phyloP scores from a whole-genome alignment of 2,113 vertebrate species.

The Tauraco erythrolophus region DNA sequence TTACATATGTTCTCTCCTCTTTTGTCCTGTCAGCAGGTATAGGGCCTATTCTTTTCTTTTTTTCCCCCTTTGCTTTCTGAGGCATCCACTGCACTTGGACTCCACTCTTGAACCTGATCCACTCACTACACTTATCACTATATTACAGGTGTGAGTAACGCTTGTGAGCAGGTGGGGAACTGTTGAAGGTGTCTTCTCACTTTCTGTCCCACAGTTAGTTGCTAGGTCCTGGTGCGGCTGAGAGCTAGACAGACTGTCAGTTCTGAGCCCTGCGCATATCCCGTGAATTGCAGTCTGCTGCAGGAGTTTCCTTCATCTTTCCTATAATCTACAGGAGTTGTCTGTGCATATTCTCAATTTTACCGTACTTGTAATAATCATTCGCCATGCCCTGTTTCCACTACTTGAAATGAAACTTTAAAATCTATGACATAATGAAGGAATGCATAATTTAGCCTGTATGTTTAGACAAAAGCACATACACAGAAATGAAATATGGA shows the following conservation, averaged over 20 bases:
- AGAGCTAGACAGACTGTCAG: background rate
- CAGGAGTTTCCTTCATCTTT: background rate
- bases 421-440: background rate
- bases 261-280: background rate
- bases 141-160: background rate
- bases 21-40: background rate
- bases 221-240: background rate
- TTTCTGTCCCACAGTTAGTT: background rate
- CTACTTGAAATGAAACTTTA: background rate
- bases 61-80: background rate
- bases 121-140: background rate
- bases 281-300: background rate
- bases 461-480: background rate
- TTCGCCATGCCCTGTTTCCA: background rate
- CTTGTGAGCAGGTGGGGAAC: background rate
- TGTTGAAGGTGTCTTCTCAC: background rate
- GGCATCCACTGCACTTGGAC: background rate
- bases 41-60: background rate
- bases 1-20: background rate
- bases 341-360: background rate
- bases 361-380: rapidly evolving
- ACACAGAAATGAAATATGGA: background rate
- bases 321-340: background rate
- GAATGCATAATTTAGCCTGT: background rate
- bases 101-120: background rate